phyloP scores from a whole-genome alignment of 1,140 invertebrate genomes.

The Trialeurodes vaporariorum region DNA sequence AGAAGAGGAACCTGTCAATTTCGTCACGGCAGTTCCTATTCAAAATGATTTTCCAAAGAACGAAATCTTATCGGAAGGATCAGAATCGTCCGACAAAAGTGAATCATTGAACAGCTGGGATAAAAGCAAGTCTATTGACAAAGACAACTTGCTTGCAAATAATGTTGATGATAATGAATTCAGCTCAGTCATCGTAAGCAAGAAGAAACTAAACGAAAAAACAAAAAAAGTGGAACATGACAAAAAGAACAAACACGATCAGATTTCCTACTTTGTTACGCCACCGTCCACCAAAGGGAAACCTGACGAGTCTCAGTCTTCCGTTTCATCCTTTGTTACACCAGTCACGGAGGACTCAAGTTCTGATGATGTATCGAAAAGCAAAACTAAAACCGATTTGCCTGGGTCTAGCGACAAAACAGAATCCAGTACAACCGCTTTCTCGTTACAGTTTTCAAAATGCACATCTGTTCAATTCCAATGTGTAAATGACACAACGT shows the following conservation, averaged over 20 bases:
- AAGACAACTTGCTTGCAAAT: background rate
- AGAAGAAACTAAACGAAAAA: background rate
- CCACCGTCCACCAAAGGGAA: background rate
- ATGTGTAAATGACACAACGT: constrained; percentile 43
- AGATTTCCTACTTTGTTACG: background rate
- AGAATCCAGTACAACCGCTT: background rate
- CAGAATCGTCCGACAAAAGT: background rate
- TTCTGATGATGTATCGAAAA: constrained; percentile 9
- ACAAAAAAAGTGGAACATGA: constrained; percentile 3
- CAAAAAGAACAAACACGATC: background rate
- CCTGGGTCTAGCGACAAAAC: too few relatives aligned
- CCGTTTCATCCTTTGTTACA: background rate
- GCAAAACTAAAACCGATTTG: constrained; percentile 8
- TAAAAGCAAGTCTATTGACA: background rate
- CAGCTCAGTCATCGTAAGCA: background rate
- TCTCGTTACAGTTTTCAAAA: constrained; percentile 11
- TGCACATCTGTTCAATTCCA: constrained; percentile 42
- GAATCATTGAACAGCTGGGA: background rate
- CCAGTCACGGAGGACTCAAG: constrained; percentile 9
- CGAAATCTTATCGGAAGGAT: background rate
- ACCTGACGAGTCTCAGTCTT: background rate
- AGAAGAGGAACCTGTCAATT: background rate
- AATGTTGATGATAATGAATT: background rate
- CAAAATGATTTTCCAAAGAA: too few relatives aligned
- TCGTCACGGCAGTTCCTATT: background rate